Evolutionary conservation across 2,888 invertebrate genomes (phyloP), one percentile per base, ranked within the genome.

Genomic region (Harmothoe impar): DNA sequence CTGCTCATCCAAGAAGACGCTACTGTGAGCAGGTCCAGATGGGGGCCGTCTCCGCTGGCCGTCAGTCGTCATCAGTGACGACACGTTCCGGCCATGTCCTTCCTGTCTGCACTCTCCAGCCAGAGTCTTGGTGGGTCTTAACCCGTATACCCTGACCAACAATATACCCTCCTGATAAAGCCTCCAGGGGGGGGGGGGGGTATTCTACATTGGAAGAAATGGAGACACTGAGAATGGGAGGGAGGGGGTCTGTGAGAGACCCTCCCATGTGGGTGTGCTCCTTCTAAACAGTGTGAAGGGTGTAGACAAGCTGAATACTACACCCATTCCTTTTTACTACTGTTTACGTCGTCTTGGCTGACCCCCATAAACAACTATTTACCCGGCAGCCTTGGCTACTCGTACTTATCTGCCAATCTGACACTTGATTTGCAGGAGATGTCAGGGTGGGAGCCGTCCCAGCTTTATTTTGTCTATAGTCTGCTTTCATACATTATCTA

Each of bases 301-400:
- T 62, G 62, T 62, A 62, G 62, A n/a, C 62, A 62, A 62, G 3
- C 62, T 12, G 62, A 7, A 62, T n/a, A 20, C 62, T n/a, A n/a
- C 23, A 62, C 23, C 62, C 62, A 62, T n/a, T 62, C 62, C 62
- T 62, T 62, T 62, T 62, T n/a, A 62, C 62, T 62, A n/a, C 62
- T 62, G 20, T 62, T 62, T 62, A 62, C 62, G 62, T 62, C 62
- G 3, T 62, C 62, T 62, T 62, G 62, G 1, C 62, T 62, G 62
- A 62, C 62, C 62, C 62, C 62, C 15, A 15, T 62, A 62, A 43
- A 62, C 62, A n/a, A 7, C 62, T 5, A 62, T 62, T 62, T 62
- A 20, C 62, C 62, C 62, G 3, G 7, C 29, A 29, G 72, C 7
- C 29, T 15, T 15, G 72, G 25, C 72, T 72, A 25, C 29, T 29